phyloP scores from a whole-genome alignment of 2,113 vertebrate species.

The Acanthisitta chloris region DNA sequence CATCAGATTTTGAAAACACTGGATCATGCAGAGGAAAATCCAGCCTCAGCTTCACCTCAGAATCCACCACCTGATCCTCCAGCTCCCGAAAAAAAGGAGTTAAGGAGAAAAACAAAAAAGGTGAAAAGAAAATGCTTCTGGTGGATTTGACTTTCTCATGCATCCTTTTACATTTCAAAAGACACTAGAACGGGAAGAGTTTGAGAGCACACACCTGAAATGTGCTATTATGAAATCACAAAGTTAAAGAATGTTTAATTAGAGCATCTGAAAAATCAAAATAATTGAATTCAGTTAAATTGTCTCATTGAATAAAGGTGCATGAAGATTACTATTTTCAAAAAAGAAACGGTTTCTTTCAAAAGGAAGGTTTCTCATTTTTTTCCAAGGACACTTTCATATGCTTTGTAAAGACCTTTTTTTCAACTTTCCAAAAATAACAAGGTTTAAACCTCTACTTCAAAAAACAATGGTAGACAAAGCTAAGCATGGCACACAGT shows the following conservation, averaged over 20 bases:
- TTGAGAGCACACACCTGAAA: background rate
- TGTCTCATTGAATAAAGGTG: background rate
- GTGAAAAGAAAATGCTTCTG: slow-evolving; percentile 96
- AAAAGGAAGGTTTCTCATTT: background rate
- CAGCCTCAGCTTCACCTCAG: slow-evolving; percentile 68
- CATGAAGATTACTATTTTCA: background rate
- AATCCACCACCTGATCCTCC: slow-evolving; percentile 58
- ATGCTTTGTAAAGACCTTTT: slow-evolving; percentile 21
- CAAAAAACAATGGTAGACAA: background rate
- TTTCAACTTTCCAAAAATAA: background rate
- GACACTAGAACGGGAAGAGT: background rate
- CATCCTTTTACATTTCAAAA: background rate
- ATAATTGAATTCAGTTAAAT: background rate
- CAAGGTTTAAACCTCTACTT: background rate
- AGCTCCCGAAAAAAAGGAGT: slow-evolving; percentile 71
- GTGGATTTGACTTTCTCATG: slow-evolving; percentile 81
- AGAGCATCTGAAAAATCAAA: background rate
- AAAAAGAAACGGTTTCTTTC: background rate
- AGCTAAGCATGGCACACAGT: background rate
- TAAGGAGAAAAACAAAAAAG: slow-evolving; percentile 86
- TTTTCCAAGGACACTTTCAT: slow-evolving; percentile 16
- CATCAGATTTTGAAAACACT: slow-evolving; percentile 83
- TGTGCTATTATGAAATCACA: background rate
- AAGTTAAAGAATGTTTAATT: background rate
- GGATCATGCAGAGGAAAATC: slow-evolving; percentile 75